phyloP scores from a whole-genome alignment of 2,113 vertebrate genomes.

The Sorex fumeus region DNA sequence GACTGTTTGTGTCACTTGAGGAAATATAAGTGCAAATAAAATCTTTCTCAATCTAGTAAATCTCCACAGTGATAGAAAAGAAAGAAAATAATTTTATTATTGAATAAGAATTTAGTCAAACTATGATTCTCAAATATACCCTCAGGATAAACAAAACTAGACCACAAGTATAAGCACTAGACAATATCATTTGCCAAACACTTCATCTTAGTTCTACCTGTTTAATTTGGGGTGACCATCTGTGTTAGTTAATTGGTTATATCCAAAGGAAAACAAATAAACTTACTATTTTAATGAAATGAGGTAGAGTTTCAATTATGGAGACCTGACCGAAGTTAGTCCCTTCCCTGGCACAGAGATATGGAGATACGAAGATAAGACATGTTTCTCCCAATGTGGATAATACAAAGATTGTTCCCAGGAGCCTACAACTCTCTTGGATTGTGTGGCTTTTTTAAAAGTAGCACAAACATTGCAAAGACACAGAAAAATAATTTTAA shows the following conservation, averaged over 20 bases:
- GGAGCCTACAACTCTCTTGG: neutral
- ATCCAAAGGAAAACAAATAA: constrained; percentile 19
- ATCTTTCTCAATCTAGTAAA: neutral
- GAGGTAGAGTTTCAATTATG: neutral
- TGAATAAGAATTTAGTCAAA: neutral
- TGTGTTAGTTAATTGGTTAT: constrained; percentile 18
- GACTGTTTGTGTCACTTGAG: neutral
- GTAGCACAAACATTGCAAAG: constrained; percentile 44
- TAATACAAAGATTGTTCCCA: neutral
- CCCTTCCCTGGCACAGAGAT: neutral
- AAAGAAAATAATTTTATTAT: constrained; percentile 35
- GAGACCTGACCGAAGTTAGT: neutral
- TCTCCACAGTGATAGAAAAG: neutral
- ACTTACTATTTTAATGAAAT: neutral
- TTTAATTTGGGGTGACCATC: neutral
- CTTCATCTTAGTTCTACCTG: constrained; percentile 2
- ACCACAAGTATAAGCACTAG: neutral
- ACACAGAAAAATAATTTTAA: neutral
- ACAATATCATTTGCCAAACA: neutral
- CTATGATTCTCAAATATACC: neutral
- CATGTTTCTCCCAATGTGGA: neutral
- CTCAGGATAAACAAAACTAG: neutral
- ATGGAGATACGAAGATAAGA: neutral
- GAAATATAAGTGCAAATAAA: constrained; percentile 1
- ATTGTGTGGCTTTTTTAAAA: neutral